Conservation (phyloP, 2,888 invertebrate species). For the Ichneumoninae sp. region DNA sequence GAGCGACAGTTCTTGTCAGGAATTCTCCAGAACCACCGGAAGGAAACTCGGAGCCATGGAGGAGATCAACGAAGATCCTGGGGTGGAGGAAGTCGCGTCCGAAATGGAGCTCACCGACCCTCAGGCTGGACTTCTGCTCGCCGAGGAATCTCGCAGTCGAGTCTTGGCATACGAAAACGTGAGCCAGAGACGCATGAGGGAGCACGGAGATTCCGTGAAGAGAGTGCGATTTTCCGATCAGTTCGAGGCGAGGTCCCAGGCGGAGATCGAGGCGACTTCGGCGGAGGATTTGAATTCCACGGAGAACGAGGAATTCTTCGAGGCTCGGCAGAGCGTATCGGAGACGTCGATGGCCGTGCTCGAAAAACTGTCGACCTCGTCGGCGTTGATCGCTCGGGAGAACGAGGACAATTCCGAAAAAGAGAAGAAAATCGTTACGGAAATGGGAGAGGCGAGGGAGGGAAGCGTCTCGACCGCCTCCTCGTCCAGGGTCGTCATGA, state of each 20-base stretch:
- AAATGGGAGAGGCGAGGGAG: background rate
- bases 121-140: background rate
- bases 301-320: constrained; percentile 72
- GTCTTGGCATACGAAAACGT: constrained; percentile 6
- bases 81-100: constrained; percentile 1
- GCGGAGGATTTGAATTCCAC: constrained; percentile 37
- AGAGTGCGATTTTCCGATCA: constrained; percentile 77
- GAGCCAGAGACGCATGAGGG: background rate
- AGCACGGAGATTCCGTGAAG: constrained; percentile 68
- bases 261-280: background rate
- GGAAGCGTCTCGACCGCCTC: constrained; percentile 19
- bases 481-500: constrained; percentile 78
- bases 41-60: constrained; percentile 65
- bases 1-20: constrained; percentile 26
- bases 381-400: constrained; percentile 55
- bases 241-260: constrained; percentile 53
- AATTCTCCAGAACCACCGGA: constrained; percentile 35
- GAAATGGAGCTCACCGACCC: constrained; percentile 45
- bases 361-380: constrained; percentile 50
- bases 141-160: constrained; percentile 1
- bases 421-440: constrained; percentile 54
- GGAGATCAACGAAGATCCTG: constrained; percentile 65
- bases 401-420: constrained; percentile 66
- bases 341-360: constrained; percentile 51
- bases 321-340: constrained; percentile 70